Conservation (phyloP, 2,797 vertebrate species). For the Sebastes trivittatus region DNA sequence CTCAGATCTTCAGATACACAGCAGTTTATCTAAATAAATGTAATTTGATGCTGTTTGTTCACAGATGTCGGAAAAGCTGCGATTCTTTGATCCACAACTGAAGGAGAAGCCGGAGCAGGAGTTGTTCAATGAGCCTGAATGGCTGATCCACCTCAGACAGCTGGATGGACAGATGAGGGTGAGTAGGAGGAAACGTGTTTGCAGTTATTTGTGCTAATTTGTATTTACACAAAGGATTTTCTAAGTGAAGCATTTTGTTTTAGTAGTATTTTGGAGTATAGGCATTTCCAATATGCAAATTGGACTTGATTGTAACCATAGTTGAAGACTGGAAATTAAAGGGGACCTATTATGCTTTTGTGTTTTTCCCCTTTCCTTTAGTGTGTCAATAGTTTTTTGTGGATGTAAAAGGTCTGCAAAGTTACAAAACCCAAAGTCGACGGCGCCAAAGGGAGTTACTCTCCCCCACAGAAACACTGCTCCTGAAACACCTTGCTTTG, state of each 20-base stretch:
- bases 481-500: accelerated
- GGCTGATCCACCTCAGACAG: conserved; percentile 87
- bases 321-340: neutral
- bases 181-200: neutral
- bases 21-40: neutral
- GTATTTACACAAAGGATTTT: neutral
- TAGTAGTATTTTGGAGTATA: neutral
- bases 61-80: conserved; percentile 91
- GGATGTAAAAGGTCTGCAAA: no score
- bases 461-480: no score
- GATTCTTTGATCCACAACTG: conserved; percentile 95
- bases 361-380: neutral
- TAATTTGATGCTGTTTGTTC: neutral
- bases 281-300: neutral
- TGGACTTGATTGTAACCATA: neutral
- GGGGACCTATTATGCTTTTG: neutral
- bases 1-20: neutral
- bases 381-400: no score
- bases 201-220: neutral
- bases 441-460: no score
- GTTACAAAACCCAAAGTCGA: no score
- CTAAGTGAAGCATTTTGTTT: neutral
- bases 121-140: conserved; percentile 87
- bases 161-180: conserved; percentile 91
- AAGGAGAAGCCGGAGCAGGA: conserved; percentile 96